phyloP scores from a whole-genome alignment of 2,888 invertebrate genomes.

The Drymonia ruficornis region DNA sequence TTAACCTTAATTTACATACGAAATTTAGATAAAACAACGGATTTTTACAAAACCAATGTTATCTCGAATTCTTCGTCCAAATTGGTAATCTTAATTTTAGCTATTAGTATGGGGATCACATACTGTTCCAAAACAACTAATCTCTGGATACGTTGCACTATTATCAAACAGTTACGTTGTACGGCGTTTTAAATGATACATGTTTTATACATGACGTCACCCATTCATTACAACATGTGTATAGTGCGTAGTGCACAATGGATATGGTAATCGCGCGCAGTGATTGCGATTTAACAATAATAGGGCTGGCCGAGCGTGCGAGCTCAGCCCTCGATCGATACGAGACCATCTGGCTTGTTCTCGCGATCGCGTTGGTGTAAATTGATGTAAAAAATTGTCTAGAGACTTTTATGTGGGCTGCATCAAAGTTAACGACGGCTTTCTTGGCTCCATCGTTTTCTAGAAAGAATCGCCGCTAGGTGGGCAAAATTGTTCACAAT shows the following conservation, averaged over 20 bases:
- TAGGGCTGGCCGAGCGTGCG: conserved; percentile 51
- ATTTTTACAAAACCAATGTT: background rate
- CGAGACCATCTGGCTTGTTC: conserved; percentile 68
- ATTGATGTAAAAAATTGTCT: conserved; percentile 18
- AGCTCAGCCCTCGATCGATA: conserved; percentile 64
- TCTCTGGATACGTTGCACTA: conserved; percentile 15
- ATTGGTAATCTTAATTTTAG: too few relatives aligned
- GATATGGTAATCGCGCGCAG: conserved; percentile 74
- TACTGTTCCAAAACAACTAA: background rate
- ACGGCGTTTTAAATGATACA: conserved; percentile 27
- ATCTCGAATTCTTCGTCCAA: background rate
- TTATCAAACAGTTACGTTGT: conserved; percentile 18
- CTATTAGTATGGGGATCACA: too few relatives aligned
- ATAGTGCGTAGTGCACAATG: conserved; percentile 63
- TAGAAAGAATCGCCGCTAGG: too few relatives aligned
- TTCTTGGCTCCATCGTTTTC: too few relatives aligned
- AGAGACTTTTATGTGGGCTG: conserved; percentile 12
- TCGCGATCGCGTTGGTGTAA: conserved; percentile 43
- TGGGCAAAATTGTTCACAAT: too few relatives aligned
- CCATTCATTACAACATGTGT: conserved; percentile 71
- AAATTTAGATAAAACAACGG: too few relatives aligned
- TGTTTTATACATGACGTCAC: conserved; percentile 46
- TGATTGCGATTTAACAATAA: conserved; percentile 77
- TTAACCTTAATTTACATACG: too few relatives aligned
- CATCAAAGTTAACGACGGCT: background rate